These are phyloP conservation scores for Kryptolebias ocellatus DNA, from an alignment of 2,797 vertebrate genomes.

Conservation along the genomic window DNA sequence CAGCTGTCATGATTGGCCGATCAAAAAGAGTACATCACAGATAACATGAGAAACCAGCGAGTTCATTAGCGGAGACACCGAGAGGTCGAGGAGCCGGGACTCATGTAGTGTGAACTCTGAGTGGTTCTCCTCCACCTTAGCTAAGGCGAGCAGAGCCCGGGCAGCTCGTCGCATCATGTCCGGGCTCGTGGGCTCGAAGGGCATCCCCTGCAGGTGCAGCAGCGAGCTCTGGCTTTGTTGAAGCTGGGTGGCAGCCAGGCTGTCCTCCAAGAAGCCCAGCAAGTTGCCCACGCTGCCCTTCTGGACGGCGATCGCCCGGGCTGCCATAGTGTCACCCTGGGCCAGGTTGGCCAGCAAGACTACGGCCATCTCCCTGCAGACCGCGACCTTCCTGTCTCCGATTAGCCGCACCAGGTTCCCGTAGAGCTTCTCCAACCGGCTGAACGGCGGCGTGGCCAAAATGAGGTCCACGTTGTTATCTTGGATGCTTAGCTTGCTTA, in stretches of 20 bases:
- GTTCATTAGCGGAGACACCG: constrained; percentile 98
- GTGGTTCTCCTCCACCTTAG: constrained; percentile 99
- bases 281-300: constrained; percentile 98
- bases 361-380: constrained; percentile 99
- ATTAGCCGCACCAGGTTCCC: constrained; percentile 96
- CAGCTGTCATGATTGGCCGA: constrained; percentile 99
- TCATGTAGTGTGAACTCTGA: constrained; percentile 99
- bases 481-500: constrained; percentile 99
- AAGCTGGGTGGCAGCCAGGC: constrained; percentile 96
- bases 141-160: constrained; percentile 95
- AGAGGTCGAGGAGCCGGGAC: constrained; percentile 98
- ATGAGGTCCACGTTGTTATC: constrained; percentile 99
- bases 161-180: constrained; percentile 99
- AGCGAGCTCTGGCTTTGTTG: constrained; percentile 96
- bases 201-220: constrained; percentile 95
- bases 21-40: constrained; percentile 99
- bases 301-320: constrained; percentile 93
- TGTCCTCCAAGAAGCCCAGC: constrained; percentile 98
- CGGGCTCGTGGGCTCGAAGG: constrained; percentile 98
- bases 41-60: constrained; percentile 99
- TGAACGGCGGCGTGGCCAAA: constrained; percentile 95
- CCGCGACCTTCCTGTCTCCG: constrained; percentile 95
- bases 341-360: constrained; percentile 98
- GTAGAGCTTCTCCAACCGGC: constrained; percentile 95
- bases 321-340: constrained; percentile 94